phyloP scores from a whole-genome alignment of 2,113 vertebrate genomes.

The Oreochromis niloticus region DNA sequence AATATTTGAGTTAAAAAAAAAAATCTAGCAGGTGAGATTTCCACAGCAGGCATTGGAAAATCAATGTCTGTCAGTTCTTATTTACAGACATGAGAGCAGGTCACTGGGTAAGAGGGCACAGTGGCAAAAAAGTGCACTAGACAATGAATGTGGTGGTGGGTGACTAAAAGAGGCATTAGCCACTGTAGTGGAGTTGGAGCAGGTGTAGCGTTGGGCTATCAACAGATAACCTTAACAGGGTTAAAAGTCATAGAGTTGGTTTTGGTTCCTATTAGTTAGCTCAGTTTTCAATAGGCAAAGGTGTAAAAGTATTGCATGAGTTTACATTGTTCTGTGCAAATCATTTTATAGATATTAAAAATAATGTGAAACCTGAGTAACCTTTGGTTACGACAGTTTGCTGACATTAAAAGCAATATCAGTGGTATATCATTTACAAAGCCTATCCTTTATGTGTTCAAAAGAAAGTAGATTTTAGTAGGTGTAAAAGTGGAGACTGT shows the following conservation, averaged over 20 bases:
- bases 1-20: not conserved
- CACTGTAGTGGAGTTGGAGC: not conserved
- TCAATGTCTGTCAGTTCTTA: not conserved
- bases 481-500: not conserved
- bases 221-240: not conserved
- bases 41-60: not conserved
- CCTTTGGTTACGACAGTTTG: not conserved
- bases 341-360: not conserved
- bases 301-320: not conserved
- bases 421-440: not conserved
- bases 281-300: not conserved
- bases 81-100: not conserved
- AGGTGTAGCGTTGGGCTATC: not conserved
- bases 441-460: not conserved
- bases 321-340: not conserved
- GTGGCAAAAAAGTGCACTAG: not conserved
- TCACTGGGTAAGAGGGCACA: conserved; percentile 29
- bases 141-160: not conserved
- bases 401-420: not conserved
- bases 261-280: not conserved
- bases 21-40: not conserved
- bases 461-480: not conserved
- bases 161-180: not conserved
- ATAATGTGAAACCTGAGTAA: not conserved
- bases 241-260: not conserved